Evolutionary conservation across 2,888 invertebrate genomes (phyloP).

Genomic region (Thecocarcelia acutangulata): DNA sequence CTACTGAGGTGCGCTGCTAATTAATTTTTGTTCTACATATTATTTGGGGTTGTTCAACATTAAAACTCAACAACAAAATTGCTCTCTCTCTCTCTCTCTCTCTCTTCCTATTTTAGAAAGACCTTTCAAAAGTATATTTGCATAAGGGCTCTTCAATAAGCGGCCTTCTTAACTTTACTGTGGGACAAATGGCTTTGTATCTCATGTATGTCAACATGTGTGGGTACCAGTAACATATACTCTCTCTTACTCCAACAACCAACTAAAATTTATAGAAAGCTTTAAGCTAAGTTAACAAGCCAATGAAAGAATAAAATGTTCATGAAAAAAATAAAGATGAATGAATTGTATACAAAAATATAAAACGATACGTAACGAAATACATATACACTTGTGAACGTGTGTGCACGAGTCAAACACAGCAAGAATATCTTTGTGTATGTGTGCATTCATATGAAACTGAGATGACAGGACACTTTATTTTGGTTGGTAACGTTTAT

Average conservation of each 20-base stretch:
- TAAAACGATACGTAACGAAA: constrained; percentile 49
- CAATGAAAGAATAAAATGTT: constrained; percentile 57
- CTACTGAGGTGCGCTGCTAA: too few relatives aligned
- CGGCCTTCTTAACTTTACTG: too few relatives aligned
- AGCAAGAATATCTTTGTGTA: background rate
- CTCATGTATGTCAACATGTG: too few relatives aligned
- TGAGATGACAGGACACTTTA: constrained; percentile 65
- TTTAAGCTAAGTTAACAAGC: constrained; percentile 67
- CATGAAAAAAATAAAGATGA: constrained; percentile 32
- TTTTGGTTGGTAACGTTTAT: constrained; percentile 46
- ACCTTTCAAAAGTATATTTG: too few relatives aligned
- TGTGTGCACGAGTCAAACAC: too few relatives aligned
- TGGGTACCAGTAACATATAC: background rate
- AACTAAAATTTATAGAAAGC: constrained; percentile 64
- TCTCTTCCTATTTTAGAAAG: too few relatives aligned
- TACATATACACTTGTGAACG: constrained; percentile 16
- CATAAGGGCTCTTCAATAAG: too few relatives aligned
- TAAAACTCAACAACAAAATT: too few relatives aligned
- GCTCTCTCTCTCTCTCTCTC: too few relatives aligned
- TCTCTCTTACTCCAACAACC: constrained; percentile 12
- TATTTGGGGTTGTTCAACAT: too few relatives aligned
- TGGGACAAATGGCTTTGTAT: too few relatives aligned
- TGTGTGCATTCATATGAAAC: constrained; percentile 31
- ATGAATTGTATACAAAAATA: constrained; percentile 51
- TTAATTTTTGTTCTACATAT: too few relatives aligned